Conservation (phyloP, 2,113 vertebrate genomes). For the Saccopteryx bilineata region DNA sequence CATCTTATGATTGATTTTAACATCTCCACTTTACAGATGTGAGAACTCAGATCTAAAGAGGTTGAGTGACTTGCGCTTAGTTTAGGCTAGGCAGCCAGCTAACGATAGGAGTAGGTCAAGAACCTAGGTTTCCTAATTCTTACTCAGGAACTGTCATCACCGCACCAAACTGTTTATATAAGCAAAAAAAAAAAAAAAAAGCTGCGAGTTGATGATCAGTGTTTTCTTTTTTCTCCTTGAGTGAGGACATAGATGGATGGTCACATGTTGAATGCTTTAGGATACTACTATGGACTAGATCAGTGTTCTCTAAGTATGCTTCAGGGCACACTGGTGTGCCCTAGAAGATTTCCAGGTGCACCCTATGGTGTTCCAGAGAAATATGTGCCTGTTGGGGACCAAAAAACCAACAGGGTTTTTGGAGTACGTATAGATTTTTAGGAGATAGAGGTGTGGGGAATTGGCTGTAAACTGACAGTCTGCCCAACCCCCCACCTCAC, state of each 20-base stretch:
- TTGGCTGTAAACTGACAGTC: too few species aligned
- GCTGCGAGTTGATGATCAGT: not conserved
- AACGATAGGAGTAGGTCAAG: not conserved
- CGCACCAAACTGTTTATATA: not conserved
- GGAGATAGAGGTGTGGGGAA: too few species aligned
- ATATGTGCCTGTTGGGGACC: too few species aligned
- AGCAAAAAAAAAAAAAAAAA: constrained; percentile 29
- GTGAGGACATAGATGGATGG: constrained; percentile 5
- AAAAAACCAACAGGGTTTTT: too few species aligned
- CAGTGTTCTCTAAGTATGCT: too few species aligned
- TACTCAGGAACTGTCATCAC: not conserved
- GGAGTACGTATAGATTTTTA: too few species aligned
- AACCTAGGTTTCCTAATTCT: constrained; percentile 19
- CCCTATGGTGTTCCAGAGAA: too few species aligned
- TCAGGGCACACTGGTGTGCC: too few species aligned
- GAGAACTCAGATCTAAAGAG: constrained; percentile 34
- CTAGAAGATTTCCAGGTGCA: too few species aligned
- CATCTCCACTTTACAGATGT: not conserved
- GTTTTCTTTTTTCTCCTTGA: not conserved
- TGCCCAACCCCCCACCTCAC: too few species aligned
- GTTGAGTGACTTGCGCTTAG: not conserved
- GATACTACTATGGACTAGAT: not conserved
- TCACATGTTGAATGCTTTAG: not conserved
- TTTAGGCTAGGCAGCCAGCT: not conserved
- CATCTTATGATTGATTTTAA: constrained; percentile 20